Conservation (phyloP, 2,888 invertebrate species). For the Cantharis nigra region DNA sequence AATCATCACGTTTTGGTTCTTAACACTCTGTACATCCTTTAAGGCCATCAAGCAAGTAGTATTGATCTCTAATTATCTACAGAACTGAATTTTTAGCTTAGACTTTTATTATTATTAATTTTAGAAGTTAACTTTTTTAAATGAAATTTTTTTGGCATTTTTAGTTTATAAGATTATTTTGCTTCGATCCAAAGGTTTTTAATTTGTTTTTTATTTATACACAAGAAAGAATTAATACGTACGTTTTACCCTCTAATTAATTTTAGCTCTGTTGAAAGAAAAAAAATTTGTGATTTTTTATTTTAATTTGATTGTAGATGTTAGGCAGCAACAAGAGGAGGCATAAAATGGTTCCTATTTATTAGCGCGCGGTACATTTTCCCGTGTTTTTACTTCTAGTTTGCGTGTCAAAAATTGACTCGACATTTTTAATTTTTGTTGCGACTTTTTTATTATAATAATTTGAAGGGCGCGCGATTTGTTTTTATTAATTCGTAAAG, state of each 20-base stretch:
- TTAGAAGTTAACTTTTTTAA: constrained; percentile 18
- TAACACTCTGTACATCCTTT: constrained; percentile 90
- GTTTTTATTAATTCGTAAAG: constrained; percentile 29
- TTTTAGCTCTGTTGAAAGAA: constrained; percentile 37
- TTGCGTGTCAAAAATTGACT: background rate
- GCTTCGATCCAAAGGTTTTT: constrained; percentile 34
- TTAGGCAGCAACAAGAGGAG: constrained; percentile 42
- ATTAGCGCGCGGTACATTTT: background rate
- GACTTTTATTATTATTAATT: constrained; percentile 7
- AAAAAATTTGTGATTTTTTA: constrained; percentile 37
- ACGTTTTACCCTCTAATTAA: constrained; percentile 20
- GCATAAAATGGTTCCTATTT: constrained; percentile 46
- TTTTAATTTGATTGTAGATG: constrained; percentile 38
- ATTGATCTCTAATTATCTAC: constrained; percentile 47
- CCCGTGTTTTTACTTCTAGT: background rate
- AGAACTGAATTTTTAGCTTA: constrained; percentile 53
- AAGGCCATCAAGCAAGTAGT: constrained; percentile 63
- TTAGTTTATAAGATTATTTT: constrained; percentile 22
- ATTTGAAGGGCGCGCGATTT: constrained; percentile 7
- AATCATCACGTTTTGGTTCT: constrained; percentile 98
- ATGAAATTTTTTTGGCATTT: constrained; percentile 13
- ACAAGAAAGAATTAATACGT: constrained; percentile 15
- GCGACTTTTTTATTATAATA: constrained; percentile 27
- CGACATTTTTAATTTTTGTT: background rate
- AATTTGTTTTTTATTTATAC: constrained; percentile 15